A percentile compares a stretch with the other conserved stretches of the same genome.
phyloP scores from a whole-genome alignment of 2,888 invertebrate genomes.

The Dicycla oo region DNA sequence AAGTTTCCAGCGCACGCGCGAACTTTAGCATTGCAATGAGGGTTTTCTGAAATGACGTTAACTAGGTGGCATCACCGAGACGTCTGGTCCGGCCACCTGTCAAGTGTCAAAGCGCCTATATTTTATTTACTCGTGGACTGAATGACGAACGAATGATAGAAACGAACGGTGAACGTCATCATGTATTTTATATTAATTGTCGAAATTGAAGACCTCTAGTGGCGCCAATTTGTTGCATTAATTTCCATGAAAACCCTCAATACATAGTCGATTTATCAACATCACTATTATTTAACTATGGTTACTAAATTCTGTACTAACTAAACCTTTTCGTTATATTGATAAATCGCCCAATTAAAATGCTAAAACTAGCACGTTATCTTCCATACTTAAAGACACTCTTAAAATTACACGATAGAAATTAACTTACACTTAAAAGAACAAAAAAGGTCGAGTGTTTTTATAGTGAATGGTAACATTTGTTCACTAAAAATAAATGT shows the following conservation, averaged over 20 bases:
- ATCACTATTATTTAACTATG: conserved; percentile 52
- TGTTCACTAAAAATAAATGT: conserved; percentile 86
- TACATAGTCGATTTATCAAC: conserved; percentile 52
- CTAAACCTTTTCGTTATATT: conserved; percentile 57
- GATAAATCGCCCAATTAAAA: conserved; percentile 51
- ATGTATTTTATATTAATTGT: too few species aligned
- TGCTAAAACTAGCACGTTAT: conserved; percentile 40
- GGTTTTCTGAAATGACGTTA: too few species aligned
- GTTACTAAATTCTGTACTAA: conserved; percentile 58
- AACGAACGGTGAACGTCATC: too few species aligned
- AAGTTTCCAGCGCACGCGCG: conserved; percentile 65
- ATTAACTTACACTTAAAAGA: conserved; percentile 83
- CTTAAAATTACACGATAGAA: conserved; percentile 78
- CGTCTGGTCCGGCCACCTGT: too few species aligned
- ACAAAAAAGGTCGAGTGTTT: conserved; percentile 80
- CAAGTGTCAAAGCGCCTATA: too few species aligned
- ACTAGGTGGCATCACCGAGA: too few species aligned
- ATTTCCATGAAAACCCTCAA: too few species aligned
- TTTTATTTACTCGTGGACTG: too few species aligned
- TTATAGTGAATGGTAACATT: conserved; percentile 89
- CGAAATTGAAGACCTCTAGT: too few species aligned
- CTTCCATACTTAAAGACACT: conserved; percentile 65
- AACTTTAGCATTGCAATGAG: conserved; percentile 54
- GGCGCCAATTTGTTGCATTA: too few species aligned
- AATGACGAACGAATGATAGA: too few species aligned